These are phyloP conservation scores for Peromyscus attwateri DNA, from an alignment of 2,797 vertebrate genomes.

Conservation along the genomic window DNA sequence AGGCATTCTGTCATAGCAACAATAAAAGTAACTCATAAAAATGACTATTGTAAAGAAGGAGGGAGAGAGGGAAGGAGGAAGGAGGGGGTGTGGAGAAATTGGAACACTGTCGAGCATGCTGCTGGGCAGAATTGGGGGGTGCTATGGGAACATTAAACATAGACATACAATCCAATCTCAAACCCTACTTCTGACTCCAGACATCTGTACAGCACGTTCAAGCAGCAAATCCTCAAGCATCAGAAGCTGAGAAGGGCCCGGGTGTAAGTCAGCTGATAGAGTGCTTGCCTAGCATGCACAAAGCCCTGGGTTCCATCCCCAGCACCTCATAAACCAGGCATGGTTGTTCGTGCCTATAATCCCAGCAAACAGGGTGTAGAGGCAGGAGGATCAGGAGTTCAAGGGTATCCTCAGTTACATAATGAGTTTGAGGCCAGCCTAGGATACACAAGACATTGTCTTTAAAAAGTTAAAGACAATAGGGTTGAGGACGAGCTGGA, in stretches of 20 bases:
- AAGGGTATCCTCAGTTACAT: neutral
- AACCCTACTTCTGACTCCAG: neutral
- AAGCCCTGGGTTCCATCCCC: neutral
- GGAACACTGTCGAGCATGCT: neutral
- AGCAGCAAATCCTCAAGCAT: constrained; percentile 8
- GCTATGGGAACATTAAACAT: neutral
- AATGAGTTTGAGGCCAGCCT: neutral
- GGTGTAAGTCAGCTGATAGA: neutral
- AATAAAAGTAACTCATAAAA: neutral
- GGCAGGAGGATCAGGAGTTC: neutral
- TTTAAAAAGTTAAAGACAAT: neutral
- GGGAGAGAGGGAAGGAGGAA: no score
- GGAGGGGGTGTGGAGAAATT: neutral
- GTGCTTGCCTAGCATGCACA: neutral
- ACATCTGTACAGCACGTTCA: neutral
- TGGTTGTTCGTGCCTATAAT: neutral
- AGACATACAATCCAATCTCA: neutral
- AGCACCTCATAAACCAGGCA: neutral
- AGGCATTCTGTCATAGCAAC: neutral
- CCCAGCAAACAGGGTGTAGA: neutral
- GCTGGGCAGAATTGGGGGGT: neutral
- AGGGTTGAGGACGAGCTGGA: neutral
- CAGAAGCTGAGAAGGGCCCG: neutral
- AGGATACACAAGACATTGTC: no score
- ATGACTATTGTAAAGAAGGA: neutral